phyloP scores from a whole-genome alignment of 2,888 invertebrate species.

The Callimorpha dominula region DNA sequence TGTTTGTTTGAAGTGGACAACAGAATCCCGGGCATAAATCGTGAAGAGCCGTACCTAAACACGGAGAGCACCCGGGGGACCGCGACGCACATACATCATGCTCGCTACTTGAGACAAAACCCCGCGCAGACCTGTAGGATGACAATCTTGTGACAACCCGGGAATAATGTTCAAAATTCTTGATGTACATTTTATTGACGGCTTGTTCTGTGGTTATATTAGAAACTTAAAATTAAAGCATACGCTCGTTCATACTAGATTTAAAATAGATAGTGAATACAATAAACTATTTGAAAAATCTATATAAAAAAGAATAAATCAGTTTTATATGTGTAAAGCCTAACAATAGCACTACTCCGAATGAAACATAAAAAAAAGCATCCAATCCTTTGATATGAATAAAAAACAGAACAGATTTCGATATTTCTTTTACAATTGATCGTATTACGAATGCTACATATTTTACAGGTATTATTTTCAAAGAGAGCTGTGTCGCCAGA shows the following conservation, averaged over 20 bases:
- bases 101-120: constrained; percentile 57
- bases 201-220: neutral
- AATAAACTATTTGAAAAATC: too few species aligned
- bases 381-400: neutral
- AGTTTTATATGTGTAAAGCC: too few species aligned
- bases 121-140: constrained; percentile 32
- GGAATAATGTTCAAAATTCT: neutral
- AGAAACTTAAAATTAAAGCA: too few species aligned
- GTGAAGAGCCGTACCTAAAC: constrained; percentile 55
- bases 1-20: constrained; percentile 71
- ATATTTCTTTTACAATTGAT: too few species aligned
- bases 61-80: constrained; percentile 50
- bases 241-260: too few species aligned
- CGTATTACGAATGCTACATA: neutral
- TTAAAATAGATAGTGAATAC: too few species aligned
- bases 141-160: constrained; percentile 35
- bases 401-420: neutral
- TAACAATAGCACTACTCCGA: neutral
- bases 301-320: too few species aligned
- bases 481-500: too few species aligned
- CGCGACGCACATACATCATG: constrained; percentile 70
- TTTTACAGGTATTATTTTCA: neutral
- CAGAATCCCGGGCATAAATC: constrained; percentile 68
- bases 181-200: neutral
- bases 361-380: neutral